Base-by-base conservation (phyloP, 2,113 vertebrate species). In the Varanus salvator region DNA sequence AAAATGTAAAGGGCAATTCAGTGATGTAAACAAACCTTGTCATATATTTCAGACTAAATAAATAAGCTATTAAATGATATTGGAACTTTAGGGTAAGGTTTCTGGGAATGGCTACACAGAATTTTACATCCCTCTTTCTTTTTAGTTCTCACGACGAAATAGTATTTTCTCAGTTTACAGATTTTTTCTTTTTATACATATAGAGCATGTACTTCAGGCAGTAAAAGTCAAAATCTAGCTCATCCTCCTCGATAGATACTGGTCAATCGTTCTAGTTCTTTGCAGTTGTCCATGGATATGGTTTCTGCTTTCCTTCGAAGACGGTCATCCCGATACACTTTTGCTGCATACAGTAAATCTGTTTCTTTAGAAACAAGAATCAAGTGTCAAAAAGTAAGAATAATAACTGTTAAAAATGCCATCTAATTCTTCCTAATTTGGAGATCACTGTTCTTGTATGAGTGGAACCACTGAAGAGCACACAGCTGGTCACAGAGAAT, bases 261-360 rank as follows among this genome's bases (percentile, higher is more conserved):
- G 89, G 98, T 99, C 95, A 99, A 96, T 96, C 98, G 97, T 92
- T 99, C 98, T 66, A 99, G 92, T 91, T 99, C 98, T 96, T 98
- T 98, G 96, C 99, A 99, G 98, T 98, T 99, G 82, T 99, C 98
- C 99, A 99, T 99, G 93, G 97, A 97, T 97, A 99, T 98, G 77
- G 98, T 98, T 29, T 99, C 99, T 1, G 99, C 99, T 96, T 99
- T 99, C 96, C 97, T 98, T 89, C 97, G 97, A 91, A 99, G 98
- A 7, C 98, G 97, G 8, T 99, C 98, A 0, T 99, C 99, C 83
- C 98, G 97, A 95, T 99, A 99, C 0, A 99, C 98, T 95, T 99
- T 99, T 50, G 99, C 98, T 88, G 98, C 99, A 31, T 99, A 98
- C 90, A 98, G 92, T 95, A 99, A 97, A 93, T 99, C 99, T n/a